These are phyloP conservation scores for Vanessa cardui DNA, from an alignment of 2,888 invertebrate species.

Conservation along the genomic window DNA sequence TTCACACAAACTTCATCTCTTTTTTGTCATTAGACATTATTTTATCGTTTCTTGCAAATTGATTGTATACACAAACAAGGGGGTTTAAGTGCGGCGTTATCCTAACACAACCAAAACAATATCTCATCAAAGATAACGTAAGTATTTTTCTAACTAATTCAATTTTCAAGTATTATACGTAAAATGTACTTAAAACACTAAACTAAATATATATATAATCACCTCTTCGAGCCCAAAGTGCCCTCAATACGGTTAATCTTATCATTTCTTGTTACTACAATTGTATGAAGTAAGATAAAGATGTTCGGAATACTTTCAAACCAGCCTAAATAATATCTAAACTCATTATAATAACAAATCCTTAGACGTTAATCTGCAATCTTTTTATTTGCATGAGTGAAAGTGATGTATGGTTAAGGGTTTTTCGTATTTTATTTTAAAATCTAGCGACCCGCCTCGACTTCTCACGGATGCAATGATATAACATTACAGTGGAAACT, in stretches of 20 bases:
- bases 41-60: too few species aligned
- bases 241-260: constrained; percentile 23
- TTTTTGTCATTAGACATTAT: too few species aligned
- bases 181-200: neutral
- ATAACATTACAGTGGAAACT: too few species aligned
- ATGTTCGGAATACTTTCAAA: constrained; percentile 22
- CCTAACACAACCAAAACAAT: too few species aligned
- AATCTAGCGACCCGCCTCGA: too few species aligned
- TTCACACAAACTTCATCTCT: too few species aligned
- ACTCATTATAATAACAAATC: neutral
- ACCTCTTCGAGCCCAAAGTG: constrained; percentile 14
- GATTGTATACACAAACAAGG: too few species aligned
- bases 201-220: neutral
- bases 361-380: neutral
- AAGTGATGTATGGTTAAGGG: neutral
- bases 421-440: neutral
- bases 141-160: too few species aligned
- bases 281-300: constrained; percentile 27
- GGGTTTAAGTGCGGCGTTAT: too few species aligned
- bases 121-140: too few species aligned
- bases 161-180: neutral
- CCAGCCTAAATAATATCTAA: neutral
- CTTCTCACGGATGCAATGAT: too few species aligned
- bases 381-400: neutral
- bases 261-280: constrained; percentile 31